Conservation (phyloP, 2,113 vertebrate species). For the Ceuthmochares aereus region DNA sequence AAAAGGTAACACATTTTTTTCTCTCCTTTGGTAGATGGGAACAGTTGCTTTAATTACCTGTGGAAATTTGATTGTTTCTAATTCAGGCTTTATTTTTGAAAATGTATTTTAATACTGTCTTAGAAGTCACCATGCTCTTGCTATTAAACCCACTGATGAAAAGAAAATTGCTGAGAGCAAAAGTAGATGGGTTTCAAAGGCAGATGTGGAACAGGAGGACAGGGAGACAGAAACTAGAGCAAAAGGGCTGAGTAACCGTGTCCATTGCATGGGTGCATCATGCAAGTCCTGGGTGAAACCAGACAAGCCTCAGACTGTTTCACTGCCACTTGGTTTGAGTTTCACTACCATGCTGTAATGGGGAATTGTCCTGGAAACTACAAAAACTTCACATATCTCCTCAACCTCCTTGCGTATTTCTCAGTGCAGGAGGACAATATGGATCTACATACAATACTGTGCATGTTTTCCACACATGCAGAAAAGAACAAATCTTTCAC, state of each 20-base stretch:
- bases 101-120: neutral
- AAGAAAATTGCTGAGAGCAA: neutral
- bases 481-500: neutral
- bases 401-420: neutral
- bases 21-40: neutral
- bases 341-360: neutral
- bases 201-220: neutral
- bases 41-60: neutral
- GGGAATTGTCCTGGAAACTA: accelerated
- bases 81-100: neutral
- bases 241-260: accelerated
- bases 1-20: neutral
- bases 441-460: neutral
- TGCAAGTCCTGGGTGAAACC: neutral
- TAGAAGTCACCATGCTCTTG: neutral
- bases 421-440: neutral
- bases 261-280: accelerated
- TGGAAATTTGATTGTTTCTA: neutral
- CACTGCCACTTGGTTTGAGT: neutral
- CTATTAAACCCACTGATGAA: neutral
- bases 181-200: neutral
- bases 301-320: neutral
- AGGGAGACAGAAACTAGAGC: neutral
- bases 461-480: neutral
- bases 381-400: neutral